phyloP scores from a whole-genome alignment of 1,140 invertebrate species.

The Zaprionus vittiger region DNA sequence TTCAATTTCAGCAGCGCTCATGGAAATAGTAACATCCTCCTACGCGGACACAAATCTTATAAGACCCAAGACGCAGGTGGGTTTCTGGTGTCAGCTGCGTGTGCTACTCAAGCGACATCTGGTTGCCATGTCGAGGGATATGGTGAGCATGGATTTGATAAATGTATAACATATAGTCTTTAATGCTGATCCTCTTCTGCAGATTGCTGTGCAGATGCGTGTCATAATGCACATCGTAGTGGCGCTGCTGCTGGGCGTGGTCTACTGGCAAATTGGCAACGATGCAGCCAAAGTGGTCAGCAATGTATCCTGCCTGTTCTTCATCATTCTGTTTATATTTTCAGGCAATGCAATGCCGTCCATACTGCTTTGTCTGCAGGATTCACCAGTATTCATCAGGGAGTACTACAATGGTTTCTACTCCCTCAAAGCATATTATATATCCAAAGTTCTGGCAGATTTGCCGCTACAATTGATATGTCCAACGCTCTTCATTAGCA shows the following conservation, averaged over 20 bases:
- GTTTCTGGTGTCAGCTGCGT: conserved; percentile 62
- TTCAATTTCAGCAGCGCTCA: conserved; percentile 69
- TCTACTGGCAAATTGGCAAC: conserved; percentile 92
- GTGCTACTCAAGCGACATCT: conserved; percentile 61
- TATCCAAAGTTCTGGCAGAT: conserved; percentile 94
- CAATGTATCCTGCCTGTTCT: conserved; percentile 93
- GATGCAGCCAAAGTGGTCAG: conserved; percentile 91
- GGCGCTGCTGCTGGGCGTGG: conserved; percentile 90
- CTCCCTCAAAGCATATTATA: conserved; percentile 91
- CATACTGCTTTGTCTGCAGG: conserved; percentile 93
- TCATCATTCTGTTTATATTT: conserved; percentile 93
- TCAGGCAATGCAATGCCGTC: conserved; percentile 95
- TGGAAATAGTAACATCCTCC: conserved; percentile 25
- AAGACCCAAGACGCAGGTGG: conserved; percentile 65
- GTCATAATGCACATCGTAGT: conserved; percentile 90
- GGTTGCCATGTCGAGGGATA: conserved; percentile 62
- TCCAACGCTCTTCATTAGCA: conserved; percentile 90
- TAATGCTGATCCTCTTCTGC: conserved; percentile 47
- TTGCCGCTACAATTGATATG: conserved; percentile 91
- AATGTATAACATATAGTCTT: neutral
- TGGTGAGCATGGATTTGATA: conserved; percentile 40
- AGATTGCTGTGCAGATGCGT: conserved; percentile 91
- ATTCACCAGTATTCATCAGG: conserved; percentile 93
- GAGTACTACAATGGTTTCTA: conserved; percentile 97
- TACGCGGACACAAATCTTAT: conserved; percentile 15